Evolutionary conservation across 2,797 vertebrate species (phyloP).

Genomic region (Gymnothorax javanicus): DNA sequence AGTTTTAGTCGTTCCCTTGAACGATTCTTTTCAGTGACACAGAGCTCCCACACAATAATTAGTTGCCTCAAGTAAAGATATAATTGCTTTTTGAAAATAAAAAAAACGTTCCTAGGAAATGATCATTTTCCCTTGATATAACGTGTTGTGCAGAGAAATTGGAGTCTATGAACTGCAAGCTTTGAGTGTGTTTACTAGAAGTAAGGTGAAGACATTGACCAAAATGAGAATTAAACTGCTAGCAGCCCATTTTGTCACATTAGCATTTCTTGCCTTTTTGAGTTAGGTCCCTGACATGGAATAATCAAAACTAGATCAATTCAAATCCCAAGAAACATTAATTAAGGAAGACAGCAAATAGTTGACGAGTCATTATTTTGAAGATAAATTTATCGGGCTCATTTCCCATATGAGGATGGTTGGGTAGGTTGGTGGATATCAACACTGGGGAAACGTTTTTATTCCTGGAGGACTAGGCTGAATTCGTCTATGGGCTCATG

Average conservation of each 20-base stretch:
- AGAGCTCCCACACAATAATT: not conserved
- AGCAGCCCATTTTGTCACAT: not conserved
- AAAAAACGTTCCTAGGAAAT: not conserved
- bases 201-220: not conserved
- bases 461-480: not conserved
- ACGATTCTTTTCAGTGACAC: not conserved
- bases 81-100: conserved; percentile 22
- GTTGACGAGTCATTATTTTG: not conserved
- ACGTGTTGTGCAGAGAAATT: not conserved
- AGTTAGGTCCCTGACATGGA: not conserved
- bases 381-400: not conserved
- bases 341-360: not conserved
- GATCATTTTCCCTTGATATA: not conserved
- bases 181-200: not conserved
- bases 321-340: not conserved
- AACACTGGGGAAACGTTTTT: too few species aligned
- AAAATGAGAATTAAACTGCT: not conserved
- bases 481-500: not conserved
- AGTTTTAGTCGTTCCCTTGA: not conserved
- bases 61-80: conserved; percentile 8
- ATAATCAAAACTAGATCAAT: not conserved
- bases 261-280: not conserved
- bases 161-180: not conserved
- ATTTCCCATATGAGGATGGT: not conserved
- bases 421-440: too few species aligned